A percentile compares a stretch with the other conserved stretches of the same genome.
Evolutionary conservation across 2,113 vertebrate species (phyloP).

Genomic region (Nibea albiflora): DNA sequence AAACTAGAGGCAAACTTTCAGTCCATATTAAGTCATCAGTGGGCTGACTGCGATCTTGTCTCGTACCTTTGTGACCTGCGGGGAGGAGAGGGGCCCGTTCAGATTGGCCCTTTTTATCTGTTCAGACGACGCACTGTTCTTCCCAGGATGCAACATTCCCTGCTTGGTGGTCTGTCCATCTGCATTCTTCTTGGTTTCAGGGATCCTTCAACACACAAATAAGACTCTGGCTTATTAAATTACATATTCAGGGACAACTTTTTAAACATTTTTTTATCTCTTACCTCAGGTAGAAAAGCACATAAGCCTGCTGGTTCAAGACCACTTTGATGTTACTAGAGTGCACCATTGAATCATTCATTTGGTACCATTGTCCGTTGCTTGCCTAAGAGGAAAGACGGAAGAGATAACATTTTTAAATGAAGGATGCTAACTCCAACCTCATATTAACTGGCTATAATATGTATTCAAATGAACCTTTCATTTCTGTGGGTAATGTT

Average conservation of each 20-base stretch:
- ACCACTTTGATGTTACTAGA: conserved; percentile 95
- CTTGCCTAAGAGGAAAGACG: conserved; percentile 86
- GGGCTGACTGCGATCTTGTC: neutral
- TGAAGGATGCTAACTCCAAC: neutral
- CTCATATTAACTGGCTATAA: neutral
- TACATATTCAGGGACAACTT: neutral
- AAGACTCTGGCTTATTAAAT: conserved; percentile 25
- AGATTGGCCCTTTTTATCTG: conserved; percentile 81
- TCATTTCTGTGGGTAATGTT: too few species aligned
- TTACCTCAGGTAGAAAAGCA: conserved; percentile 97
- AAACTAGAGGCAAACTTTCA: neutral
- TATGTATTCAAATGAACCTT: too few species aligned
- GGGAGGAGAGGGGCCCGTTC: conserved; percentile 82
- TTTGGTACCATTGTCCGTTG: conserved; percentile 98
- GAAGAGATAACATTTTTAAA: conserved; percentile 1
- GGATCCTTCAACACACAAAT: conserved; percentile 82
- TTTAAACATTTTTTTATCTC: neutral
- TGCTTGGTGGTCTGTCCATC: conserved; percentile 79
- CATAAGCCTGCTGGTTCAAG: conserved; percentile 96
- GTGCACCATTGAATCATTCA: conserved; percentile 95
- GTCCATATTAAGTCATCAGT: neutral
- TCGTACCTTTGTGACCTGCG: conserved; percentile 83
- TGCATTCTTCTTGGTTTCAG: conserved; percentile 85
- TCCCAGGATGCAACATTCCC: conserved; percentile 68
- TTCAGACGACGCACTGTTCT: conserved; percentile 58